These are phyloP conservation scores for Spisula subtruncata DNA, from an alignment of 2,888 invertebrate species.

Conservation along the genomic window DNA sequence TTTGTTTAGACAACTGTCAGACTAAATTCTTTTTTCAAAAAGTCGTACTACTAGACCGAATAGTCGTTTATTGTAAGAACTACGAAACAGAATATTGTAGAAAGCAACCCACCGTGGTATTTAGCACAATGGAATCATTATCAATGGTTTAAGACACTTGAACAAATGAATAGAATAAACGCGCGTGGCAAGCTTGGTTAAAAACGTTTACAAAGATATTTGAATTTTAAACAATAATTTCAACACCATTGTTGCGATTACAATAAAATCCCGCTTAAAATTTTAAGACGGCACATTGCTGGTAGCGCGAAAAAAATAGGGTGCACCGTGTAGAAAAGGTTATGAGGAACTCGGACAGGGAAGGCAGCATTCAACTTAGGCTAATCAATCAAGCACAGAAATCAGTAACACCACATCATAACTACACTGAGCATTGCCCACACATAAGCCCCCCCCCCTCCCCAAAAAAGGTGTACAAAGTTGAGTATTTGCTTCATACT, in stretches of 20 bases:
- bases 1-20: neutral
- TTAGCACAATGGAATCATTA: neutral
- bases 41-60: neutral
- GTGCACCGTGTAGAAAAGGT: no score
- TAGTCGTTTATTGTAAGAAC: neutral
- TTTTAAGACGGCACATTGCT: neutral
- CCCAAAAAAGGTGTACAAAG: no score
- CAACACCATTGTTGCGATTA: neutral
- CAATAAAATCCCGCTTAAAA: neutral
- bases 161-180: neutral
- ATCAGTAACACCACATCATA: no score
- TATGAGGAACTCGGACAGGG: no score
- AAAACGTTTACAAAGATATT: neutral
- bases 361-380: no score
- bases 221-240: constrained; percentile 12
- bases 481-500: no score
- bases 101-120: neutral
- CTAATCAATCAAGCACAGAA: no score
- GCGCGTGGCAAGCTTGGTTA: constrained; percentile 1
- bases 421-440: no score
- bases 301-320: no score
- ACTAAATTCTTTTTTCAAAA: neutral
- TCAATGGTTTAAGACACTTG: constrained; percentile 17
- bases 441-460: no score
- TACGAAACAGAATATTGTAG: neutral